These are phyloP conservation scores for Acleris laterana DNA, from an alignment of 2,888 invertebrate species.

Conservation along the genomic window DNA sequence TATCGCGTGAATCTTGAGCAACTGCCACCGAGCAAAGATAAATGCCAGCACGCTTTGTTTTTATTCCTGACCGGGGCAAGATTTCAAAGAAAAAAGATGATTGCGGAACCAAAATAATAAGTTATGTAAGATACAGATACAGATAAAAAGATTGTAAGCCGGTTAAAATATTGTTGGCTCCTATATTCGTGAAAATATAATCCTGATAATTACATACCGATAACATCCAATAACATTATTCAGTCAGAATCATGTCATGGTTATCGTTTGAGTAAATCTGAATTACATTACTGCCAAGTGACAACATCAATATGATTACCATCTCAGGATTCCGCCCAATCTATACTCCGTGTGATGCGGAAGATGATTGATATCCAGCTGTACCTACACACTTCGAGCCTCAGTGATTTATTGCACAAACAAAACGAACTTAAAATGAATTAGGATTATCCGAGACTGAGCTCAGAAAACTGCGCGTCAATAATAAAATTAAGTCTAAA, in stretches of 20 bases:
- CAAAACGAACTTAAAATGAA: constrained; percentile 6
- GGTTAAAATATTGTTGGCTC: too few relatives aligned
- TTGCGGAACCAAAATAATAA: background rate
- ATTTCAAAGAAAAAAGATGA: constrained; percentile 2
- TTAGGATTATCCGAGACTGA: constrained; percentile 10
- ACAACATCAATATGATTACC: constrained; percentile 38
- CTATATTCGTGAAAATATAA: background rate
- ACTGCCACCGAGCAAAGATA: constrained; percentile 52
- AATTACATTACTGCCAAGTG: constrained; percentile 34
- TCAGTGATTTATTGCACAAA: constrained; percentile 30
- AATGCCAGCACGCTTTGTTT: constrained; percentile 53
- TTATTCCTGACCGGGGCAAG: constrained; percentile 45
- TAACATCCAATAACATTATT: constrained; percentile 24
- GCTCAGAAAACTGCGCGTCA: constrained; percentile 9
- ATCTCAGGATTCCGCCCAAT: constrained; percentile 30
- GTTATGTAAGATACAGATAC: too few relatives aligned
- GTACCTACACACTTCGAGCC: constrained; percentile 17
- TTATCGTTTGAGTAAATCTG: constrained; percentile 27
- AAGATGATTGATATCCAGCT: constrained; percentile 37
- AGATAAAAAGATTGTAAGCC: too few relatives aligned
- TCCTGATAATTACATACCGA: constrained; percentile 16
- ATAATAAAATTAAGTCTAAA: constrained; percentile 22
- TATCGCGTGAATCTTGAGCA: constrained; percentile 62
- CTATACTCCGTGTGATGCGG: constrained; percentile 28
- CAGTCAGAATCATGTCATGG: constrained; percentile 12